Evolutionary conservation across 2,888 invertebrate species (phyloP), one percentile per base, ranked within the genome.

Genomic region (Ophioninae sp.): DNA sequence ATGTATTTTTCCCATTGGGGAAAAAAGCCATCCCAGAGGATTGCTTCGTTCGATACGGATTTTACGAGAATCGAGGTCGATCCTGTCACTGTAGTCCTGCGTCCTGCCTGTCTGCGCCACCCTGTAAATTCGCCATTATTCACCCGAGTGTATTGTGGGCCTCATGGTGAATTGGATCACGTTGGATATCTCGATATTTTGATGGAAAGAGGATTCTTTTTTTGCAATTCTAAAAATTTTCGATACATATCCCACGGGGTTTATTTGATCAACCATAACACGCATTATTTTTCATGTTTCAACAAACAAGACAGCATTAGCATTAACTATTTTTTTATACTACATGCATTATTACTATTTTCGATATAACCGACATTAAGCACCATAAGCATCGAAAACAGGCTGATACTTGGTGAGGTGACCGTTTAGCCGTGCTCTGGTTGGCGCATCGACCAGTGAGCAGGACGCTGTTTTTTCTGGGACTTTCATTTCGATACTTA

Each of bases 41-140:
- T 75, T 65, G 68, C 56, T 68, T 30, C 67, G 72, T 75, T 75
- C 82, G 84, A 79, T 84, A 79, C 74, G 78, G 69, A 84, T 84
- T 81, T 82, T 69, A 79, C 65, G 82, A 75, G 75, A 81, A 81
- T 75, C 72, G 74, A 30, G 51, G 56, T 69, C 65, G 58, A 61
- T 59, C 72, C 75, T 68, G 76, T 73, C 68, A 51, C 69, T 71
- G n/a, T 8, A n/a, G 6, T 51, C 9, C 69, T 10, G 51, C 30
- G 44, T 23, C 68, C 8, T 6, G 61, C 65, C 30, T 44, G 37
- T 69, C 61, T 23, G 44, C 44, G 30, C 61, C 59, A 37, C 59
- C n/a, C 56, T 63, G 78, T 75, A 79, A 75, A 82, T 79, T 82
- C 13, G 51, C 82, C 63, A 71, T 71, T 79, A 79, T 82, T 17